phyloP scores from a whole-genome alignment of 2,113 vertebrate genomes.

The Myanophis thanlyinensis region DNA sequence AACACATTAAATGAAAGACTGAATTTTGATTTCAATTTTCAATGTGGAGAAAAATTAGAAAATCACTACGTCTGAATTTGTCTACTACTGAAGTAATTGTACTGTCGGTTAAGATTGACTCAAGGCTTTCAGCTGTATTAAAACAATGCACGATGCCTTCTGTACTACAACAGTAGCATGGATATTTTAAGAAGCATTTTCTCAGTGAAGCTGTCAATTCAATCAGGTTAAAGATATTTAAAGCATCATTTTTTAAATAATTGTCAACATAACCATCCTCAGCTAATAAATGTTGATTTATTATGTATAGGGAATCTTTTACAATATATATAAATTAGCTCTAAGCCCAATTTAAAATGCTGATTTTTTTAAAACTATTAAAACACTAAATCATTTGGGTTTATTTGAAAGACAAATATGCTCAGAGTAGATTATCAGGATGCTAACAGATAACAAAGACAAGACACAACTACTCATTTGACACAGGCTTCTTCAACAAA shows the following conservation, averaged over 20 bases:
- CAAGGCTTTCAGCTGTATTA: neutral
- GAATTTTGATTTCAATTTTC: neutral
- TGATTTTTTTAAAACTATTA: neutral
- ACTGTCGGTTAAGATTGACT: neutral
- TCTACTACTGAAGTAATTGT: neutral
- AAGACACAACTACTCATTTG: neutral
- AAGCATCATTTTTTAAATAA: neutral
- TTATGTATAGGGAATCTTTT: neutral
- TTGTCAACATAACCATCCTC: neutral
- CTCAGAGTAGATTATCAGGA: neutral
- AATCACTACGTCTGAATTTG: neutral
- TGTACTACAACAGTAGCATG: neutral
- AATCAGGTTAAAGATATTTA: neutral
- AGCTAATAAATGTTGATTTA: neutral
- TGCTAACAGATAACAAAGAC: neutral
- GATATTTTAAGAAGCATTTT: neutral
- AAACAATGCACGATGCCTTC: neutral
- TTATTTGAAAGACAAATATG: neutral
- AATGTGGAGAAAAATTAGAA: neutral
- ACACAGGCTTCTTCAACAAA: neutral
- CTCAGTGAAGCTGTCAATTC: neutral
- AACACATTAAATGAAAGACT: neutral
- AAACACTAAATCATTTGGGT: neutral
- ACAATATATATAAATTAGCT: neutral
- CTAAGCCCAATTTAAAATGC: neutral